Base-by-base conservation (phyloP, 2,888 invertebrate genomes). In the Parthenolecanium corni region DNA sequence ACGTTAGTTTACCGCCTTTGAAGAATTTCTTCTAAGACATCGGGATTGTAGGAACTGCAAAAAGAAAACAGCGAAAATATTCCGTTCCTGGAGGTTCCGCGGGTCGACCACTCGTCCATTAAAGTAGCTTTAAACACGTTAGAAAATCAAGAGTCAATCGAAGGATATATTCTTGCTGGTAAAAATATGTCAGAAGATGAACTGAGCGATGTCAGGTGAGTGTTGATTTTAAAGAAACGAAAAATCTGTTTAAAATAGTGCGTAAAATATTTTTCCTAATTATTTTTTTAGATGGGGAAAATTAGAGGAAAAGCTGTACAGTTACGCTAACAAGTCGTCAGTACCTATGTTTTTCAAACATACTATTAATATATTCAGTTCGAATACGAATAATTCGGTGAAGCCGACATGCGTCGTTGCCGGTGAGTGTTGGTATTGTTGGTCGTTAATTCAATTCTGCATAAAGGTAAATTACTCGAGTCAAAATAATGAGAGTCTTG, bases 341-440 rank as follows among this genome's bases (percentile, higher is more conserved):
- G 76, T 82, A 21, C 83, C 85, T 4, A 81, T 86, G 77, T 80
- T 86, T 66, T 89, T 89, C 73, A 86, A 85, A 70, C 89, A 91
- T 0, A 82, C 84, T 1, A 76, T 85, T 25, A 84, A 85, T 67
- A 76, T 91, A 58, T 86, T 86, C 71, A 84, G 82, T 0, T 78
- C 79, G 67, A 77, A 77, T 64, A 82, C 82, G 64, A 82, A 85
- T 66, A 82, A 82, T 67, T 76, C 74, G 52, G 75, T 76, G 53
- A 81, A 80, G 70, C 86, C 90, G 2, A 75, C 84, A 21, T 84
- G 84, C 11, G 82, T 89, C 52, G 80, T 87, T 68, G 84, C 85
- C 72, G 83, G 83, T 83, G 70, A 69, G 63, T 56, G 51, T 52
- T 20, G n/a, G 38, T 57, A n/a, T n/a, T n/a, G 31, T 31, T 6